Percentiles rank a stretch among this genome's conserved stretches.
These are phyloP conservation scores for Chrysolina oricalcia DNA, from an alignment of 2,888 invertebrate species.

Conservation along the genomic window DNA sequence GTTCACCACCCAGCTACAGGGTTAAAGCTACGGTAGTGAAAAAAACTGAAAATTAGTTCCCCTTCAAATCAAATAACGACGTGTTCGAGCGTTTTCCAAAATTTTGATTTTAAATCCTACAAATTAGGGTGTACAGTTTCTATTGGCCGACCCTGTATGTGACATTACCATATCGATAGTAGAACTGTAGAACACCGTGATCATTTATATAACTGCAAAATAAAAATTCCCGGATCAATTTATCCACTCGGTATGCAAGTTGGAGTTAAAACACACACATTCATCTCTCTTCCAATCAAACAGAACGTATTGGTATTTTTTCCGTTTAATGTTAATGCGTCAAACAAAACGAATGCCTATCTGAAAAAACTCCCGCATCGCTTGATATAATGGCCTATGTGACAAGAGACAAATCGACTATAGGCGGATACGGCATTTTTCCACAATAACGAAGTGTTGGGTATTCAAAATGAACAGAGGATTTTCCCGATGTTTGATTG, in stretches of 20 bases:
- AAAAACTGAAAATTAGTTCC: too few relatives aligned
- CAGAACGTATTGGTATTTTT: slow-evolving; percentile 38
- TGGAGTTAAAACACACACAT: slow-evolving; percentile 19
- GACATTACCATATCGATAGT: too few relatives aligned
- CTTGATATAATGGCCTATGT: slow-evolving; percentile 45
- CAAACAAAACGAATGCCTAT: slow-evolving; percentile 42
- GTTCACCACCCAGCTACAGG: too few relatives aligned
- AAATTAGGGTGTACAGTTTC: too few relatives aligned
- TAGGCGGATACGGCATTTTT: slow-evolving; percentile 47
- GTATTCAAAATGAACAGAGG: slow-evolving; percentile 31
- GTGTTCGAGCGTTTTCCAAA: too few relatives aligned
- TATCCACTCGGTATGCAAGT: slow-evolving; percentile 1
- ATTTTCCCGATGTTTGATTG: slow-evolving; percentile 20
- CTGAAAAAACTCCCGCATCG: slow-evolving; percentile 41
- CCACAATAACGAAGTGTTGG: slow-evolving; percentile 38
- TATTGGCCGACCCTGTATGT: too few relatives aligned
- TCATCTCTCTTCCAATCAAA: slow-evolving; percentile 17
- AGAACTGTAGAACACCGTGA: too few relatives aligned
- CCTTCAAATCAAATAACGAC: too few relatives aligned
- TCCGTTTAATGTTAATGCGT: slow-evolving; percentile 34
- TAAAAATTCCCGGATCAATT: slow-evolving; percentile 3
- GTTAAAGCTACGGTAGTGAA: too few relatives aligned
- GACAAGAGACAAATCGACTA: slow-evolving; percentile 49
- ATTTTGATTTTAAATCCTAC: too few relatives aligned
- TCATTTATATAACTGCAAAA: too few relatives aligned